Conservation (phyloP, 1,140 invertebrate species). For the Agrypnia vestita region DNA sequence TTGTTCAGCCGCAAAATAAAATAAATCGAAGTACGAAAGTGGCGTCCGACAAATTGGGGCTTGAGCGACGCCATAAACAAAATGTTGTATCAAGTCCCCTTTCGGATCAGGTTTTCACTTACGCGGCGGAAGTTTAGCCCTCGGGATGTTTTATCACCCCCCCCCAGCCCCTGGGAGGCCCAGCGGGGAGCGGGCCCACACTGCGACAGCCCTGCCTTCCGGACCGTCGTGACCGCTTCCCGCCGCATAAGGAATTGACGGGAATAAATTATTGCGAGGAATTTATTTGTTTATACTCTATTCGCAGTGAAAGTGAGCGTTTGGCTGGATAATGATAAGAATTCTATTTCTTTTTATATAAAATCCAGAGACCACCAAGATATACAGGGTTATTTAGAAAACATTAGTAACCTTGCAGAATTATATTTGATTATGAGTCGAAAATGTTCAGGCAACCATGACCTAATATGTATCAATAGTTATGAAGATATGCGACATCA, state of each 20-base stretch:
- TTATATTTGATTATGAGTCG: no score
- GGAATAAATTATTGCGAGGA: not conserved
- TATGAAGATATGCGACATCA: no score
- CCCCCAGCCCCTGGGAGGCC: not conserved
- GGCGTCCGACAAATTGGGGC: constrained; percentile 32
- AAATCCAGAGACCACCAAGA: no score
- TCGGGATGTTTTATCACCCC: constrained; percentile 33
- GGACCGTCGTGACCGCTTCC: not conserved
- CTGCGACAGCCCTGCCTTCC: constrained; percentile 14
- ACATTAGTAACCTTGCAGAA: no score
- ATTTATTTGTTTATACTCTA: no score
- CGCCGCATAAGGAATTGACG: constrained; percentile 4
- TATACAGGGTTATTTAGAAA: no score
- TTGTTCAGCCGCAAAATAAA: not conserved
- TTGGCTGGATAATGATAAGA: no score
- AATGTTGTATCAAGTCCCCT: constrained; percentile 43
- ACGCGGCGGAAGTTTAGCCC: constrained; percentile 37
- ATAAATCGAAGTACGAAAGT: constrained; percentile 35
- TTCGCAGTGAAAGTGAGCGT: no score
- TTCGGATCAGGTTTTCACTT: constrained; percentile 42
- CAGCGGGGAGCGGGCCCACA: not conserved
- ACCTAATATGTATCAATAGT: no score
- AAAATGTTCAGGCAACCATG: no score
- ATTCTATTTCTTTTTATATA: no score
- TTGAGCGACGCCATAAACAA: constrained; percentile 43